These are phyloP conservation scores for Myiagra hebetior DNA, from an alignment of 2,113 vertebrate species.

Conservation along the genomic window DNA sequence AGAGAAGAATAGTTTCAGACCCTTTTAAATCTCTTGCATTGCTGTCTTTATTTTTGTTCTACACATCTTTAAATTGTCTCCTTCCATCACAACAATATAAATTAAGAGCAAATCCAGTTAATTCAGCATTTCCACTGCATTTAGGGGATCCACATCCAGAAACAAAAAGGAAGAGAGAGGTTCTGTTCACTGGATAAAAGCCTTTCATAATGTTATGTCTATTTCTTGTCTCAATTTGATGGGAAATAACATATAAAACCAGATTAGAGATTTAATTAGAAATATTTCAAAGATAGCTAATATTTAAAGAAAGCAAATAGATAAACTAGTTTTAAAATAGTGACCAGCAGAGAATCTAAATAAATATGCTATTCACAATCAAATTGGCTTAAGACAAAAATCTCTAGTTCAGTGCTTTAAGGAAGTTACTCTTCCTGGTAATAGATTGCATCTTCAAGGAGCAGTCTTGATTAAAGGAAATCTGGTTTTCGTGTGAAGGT, in stretches of 20 bases:
- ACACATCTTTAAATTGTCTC: not conserved
- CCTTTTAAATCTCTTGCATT: not conserved
- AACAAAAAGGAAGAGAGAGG: not conserved
- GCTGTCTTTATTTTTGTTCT: not conserved
- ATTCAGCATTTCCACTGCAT: not conserved
- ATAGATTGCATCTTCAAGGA: not conserved
- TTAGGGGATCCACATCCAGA: not conserved
- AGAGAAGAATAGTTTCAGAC: not conserved
- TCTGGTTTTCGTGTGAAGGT: not conserved
- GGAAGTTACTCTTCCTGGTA: not conserved
- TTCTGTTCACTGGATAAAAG: not conserved
- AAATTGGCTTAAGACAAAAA: not conserved
- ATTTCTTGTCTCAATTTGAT: not conserved
- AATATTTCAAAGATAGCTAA: not conserved
- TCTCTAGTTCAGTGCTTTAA: not conserved
- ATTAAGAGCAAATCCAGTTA: not conserved
- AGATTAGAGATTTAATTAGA: not conserved
- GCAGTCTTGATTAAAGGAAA: not conserved
- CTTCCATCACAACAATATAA: not conserved
- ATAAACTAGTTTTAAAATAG: not conserved
- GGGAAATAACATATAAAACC: not conserved
- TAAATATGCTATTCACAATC: not conserved
- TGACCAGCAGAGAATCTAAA: not conserved
- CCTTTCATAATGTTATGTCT: not conserved
- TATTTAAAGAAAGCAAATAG: not conserved